Evolutionary conservation across 2,113 vertebrate species (phyloP).

Genomic region (Felis catus): DNA sequence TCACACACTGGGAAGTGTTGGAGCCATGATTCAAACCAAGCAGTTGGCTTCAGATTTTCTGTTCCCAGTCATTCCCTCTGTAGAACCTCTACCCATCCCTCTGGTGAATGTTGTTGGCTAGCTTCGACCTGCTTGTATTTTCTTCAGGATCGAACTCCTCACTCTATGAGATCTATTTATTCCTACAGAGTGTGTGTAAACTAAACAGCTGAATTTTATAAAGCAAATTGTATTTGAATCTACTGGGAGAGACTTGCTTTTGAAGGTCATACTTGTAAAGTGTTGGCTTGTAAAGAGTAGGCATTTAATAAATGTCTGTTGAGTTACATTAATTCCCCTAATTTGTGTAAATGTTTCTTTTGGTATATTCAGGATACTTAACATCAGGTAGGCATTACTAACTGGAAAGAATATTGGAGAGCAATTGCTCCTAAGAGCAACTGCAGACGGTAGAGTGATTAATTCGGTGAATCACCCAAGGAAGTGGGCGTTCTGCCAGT

Average conservation of each 20-base stretch:
- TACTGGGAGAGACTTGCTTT: neutral
- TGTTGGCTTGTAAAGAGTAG: neutral
- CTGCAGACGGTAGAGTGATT: slow-evolving; percentile 56
- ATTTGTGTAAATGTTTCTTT: slow-evolving; percentile 43
- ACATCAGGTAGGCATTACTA: slow-evolving; percentile 49
- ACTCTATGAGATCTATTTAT: slow-evolving; percentile 25
- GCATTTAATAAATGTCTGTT: neutral
- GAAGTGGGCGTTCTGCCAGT: slow-evolving; percentile 55
- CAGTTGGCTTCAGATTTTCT: neutral
- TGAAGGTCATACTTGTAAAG: neutral
- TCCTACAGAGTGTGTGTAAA: slow-evolving; percentile 15
- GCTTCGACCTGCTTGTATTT: neutral
- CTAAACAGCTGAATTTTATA: neutral
- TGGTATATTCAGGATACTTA: slow-evolving; percentile 17
- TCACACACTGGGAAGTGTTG: neutral
- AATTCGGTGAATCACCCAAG: slow-evolving; percentile 62
- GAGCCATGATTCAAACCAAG: neutral
- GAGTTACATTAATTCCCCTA: neutral
- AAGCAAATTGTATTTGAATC: slow-evolving; percentile 6
- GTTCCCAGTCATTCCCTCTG: too few species aligned
- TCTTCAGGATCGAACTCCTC: slow-evolving; percentile 3
- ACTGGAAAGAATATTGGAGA: slow-evolving; percentile 42
- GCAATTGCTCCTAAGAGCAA: slow-evolving; percentile 48
- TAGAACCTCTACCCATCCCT: neutral
- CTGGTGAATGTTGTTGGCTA: neutral